Evolutionary conservation across 2,888 invertebrate species (phyloP), one percentile per base, ranked within the genome.

Genomic region (Plagodis pulveraria): DNA sequence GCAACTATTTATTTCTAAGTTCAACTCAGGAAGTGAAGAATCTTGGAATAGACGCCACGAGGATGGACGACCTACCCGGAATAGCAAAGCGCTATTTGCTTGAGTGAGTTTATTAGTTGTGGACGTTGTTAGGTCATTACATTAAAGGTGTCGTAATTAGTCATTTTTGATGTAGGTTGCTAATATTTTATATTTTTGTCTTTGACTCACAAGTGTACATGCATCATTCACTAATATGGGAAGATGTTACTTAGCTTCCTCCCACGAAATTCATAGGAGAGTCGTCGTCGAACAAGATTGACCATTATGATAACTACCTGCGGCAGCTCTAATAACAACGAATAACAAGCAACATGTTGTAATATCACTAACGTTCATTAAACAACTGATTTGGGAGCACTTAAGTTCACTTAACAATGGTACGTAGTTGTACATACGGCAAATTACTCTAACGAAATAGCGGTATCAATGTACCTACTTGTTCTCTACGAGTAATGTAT

Each of bases 11-110:
- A 88, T 91, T 89, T 86, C 88, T 90, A 83, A 87, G 84, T 84
- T 82, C 78, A 85, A 87, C 86, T 89, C 90, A 89, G 91, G 90
- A 92, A 91, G 90, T 89, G 85, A 80, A 79, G 84, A 83, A 80
- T 87, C 89, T 86, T 77, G 80, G 85, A 91, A 90, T 89, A 90
- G 89, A 84, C 81, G 80, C 79, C 85, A 84, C 78, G 79, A 77
- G 80, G 80, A 83, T 78, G 82, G 83, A 81, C 76, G 78, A 76
- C 74, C 71, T 57, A 64, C 72, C 73, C 64, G 61, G 66, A 73
- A 74, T 73, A 72, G 66, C 66, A 49, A 56, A 56, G 55, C 48
- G 50, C 38, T 60, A 55, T 56, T 45, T 61, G 60, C 52, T 61
- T 50, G 49, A 49, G 45, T 45, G 45, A 44, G 33, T 61, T 56